A percentile compares a stretch with the other conserved stretches of the same genome.
These are phyloP conservation scores for Eucriotettix oculatus DNA, from an alignment of 2,888 invertebrate species.

Conservation along the genomic window DNA sequence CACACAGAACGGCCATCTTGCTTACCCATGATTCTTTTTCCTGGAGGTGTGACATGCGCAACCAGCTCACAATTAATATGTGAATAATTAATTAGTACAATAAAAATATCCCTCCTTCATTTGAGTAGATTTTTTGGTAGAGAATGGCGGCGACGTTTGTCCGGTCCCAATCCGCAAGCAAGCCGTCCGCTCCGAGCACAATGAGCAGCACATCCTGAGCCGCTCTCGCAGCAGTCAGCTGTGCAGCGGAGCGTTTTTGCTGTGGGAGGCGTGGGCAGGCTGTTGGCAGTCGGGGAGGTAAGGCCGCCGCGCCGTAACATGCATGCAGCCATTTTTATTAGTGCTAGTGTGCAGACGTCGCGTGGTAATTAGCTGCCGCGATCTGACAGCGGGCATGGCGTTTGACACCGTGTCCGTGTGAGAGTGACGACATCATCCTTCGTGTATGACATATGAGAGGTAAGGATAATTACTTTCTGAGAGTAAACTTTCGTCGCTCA, in stretches of 20 bases:
- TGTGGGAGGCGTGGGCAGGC: conserved; percentile 9
- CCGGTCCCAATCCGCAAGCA: not conserved
- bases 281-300: conserved; percentile 11
- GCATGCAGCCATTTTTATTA: conserved; percentile 14
- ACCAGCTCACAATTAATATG: conserved; percentile 10
- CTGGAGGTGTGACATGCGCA: conserved; percentile 11
- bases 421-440: not conserved
- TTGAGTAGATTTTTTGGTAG: conserved; percentile 7
- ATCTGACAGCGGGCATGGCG: conserved; percentile 4
- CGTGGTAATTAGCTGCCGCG: conserved; percentile 9
- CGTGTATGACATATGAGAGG: too few species aligned
- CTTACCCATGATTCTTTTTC: conserved; percentile 9
- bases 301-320: conserved; percentile 9
- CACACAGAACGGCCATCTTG: conserved; percentile 7
- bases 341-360: conserved; percentile 7
- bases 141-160: not conserved
- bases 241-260: conserved; percentile 10
- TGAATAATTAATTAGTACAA: conserved; percentile 13
- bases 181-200: too few species aligned
- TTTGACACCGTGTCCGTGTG: conserved; percentile 2
- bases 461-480: too few species aligned
- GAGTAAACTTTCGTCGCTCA: too few species aligned
- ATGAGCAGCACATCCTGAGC: not conserved
- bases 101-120: conserved; percentile 12
- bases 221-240: conserved; percentile 8